These are phyloP conservation scores for Nyctereutes procyonoides DNA, from an alignment of 2,113 vertebrate species.

Conservation along the genomic window DNA sequence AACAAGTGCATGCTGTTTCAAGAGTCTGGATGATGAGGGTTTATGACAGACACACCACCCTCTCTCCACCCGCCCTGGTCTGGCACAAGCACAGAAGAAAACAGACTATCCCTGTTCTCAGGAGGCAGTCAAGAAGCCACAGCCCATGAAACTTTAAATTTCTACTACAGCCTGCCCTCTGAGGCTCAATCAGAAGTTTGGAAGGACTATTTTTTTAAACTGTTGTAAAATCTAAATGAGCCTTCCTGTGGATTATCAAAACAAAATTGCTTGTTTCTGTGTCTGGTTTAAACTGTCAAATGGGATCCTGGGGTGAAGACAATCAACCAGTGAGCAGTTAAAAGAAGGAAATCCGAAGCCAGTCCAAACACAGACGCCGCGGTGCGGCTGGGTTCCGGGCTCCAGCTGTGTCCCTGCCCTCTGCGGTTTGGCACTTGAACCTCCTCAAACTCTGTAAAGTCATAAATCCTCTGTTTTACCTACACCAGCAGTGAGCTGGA, in stretches of 20 bases:
- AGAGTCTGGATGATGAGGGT: background rate
- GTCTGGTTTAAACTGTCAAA: background rate
- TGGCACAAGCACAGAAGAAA: background rate
- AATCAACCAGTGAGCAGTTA: background rate
- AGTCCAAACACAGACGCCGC: background rate
- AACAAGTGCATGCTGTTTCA: background rate
- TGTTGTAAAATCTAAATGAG: constrained; percentile 18
- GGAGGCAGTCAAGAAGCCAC: constrained; percentile 23
- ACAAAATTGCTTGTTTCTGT: background rate
- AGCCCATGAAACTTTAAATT: background rate
- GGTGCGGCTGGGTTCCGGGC: background rate
- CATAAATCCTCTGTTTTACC: background rate
- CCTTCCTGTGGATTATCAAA: constrained; percentile 6
- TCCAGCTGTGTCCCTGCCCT: background rate
- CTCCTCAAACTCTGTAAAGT: background rate
- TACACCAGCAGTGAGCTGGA: background rate
- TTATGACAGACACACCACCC: background rate
- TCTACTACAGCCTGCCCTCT: background rate
- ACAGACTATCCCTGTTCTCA: background rate
- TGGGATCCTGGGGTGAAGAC: background rate
- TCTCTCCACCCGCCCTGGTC: background rate
- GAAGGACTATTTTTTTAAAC: background rate
- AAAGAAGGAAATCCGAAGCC: background rate
- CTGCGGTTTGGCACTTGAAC: background rate
- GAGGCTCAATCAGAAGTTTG: background rate